A percentile compares a stretch with the other conserved stretches of the same genome.
Evolutionary conservation across 2,888 invertebrate species (phyloP).

Genomic region (Portevinia maculata): DNA sequence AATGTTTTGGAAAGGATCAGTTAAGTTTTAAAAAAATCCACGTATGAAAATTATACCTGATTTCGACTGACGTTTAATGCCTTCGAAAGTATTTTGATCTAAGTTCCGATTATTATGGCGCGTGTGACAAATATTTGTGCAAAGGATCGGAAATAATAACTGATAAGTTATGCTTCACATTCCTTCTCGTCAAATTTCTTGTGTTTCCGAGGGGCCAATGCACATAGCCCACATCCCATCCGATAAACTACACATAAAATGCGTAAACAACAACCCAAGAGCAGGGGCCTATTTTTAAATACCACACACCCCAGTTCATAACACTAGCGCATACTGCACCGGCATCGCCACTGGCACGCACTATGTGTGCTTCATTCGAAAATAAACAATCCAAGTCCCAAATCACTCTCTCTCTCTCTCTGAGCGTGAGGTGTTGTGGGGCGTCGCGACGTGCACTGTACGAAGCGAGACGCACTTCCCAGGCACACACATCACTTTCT

Average conservation of each 20-base stretch:
- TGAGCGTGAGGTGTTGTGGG: not conserved
- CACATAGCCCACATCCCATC: not conserved
- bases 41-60: too few relatives aligned
- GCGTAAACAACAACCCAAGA: conserved; percentile 54
- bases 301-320: conserved; percentile 10
- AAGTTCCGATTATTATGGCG: too few relatives aligned
- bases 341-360: conserved; percentile 6
- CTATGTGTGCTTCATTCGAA: conserved; percentile 43
- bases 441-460: not conserved
- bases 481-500: conserved; percentile 9
- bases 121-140: too few relatives aligned
- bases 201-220: conserved; percentile 1
- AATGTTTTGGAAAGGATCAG: too few relatives aligned
- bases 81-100: too few relatives aligned
- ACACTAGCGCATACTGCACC: conserved; percentile 6
- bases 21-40: too few relatives aligned
- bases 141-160: not conserved
- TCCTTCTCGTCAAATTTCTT: conserved; percentile 24
- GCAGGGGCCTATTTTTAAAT: conserved; percentile 55
- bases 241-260: conserved; percentile 36
- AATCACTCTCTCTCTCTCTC: conserved; percentile 2
- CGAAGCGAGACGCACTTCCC: conserved; percentile 15
- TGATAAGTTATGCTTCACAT: conserved; percentile 20
- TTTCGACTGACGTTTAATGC: too few relatives aligned
- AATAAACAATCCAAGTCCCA: conserved; percentile 51